Conservation (phyloP, 2,797 vertebrate species). For the Pangasius larnaudii region DNA sequence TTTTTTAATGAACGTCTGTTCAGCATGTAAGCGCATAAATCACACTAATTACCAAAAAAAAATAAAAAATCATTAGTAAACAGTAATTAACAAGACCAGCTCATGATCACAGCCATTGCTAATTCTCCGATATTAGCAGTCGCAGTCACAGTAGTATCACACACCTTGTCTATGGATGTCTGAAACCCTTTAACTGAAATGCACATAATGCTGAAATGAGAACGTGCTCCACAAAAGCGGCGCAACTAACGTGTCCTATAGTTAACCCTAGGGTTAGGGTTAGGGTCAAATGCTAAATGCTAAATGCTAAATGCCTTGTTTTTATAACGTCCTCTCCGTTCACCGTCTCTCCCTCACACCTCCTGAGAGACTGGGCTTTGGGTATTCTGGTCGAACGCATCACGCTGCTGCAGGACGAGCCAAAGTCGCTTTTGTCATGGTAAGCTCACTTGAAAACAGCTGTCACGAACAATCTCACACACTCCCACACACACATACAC, state of each 20-base stretch:
- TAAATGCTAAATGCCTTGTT: too few species aligned
- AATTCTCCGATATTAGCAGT: too few species aligned
- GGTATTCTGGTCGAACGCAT: not conserved
- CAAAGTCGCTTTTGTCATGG: not conserved
- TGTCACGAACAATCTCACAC: not conserved
- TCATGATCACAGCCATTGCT: not conserved
- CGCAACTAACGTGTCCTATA: not conserved
- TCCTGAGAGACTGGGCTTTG: too few species aligned
- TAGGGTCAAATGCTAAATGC: too few species aligned
- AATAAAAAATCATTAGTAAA: too few species aligned
- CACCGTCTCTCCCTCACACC: too few species aligned
- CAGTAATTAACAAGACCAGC: too few species aligned
- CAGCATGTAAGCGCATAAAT: not conserved
- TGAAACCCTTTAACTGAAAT: not conserved
- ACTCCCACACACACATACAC: not conserved
- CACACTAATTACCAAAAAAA: too few species aligned
- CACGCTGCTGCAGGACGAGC: not conserved
- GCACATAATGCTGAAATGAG: not conserved
- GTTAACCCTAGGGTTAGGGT: too few species aligned
- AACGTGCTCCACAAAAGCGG: not conserved
- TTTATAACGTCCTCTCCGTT: too few species aligned
- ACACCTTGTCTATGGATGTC: too few species aligned
- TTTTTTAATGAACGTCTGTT: conserved; percentile 47
- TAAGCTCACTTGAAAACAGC: not conserved
- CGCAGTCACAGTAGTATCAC: too few species aligned